phyloP scores from a whole-genome alignment of 2,888 invertebrate species.

The Tortrix viridana region DNA sequence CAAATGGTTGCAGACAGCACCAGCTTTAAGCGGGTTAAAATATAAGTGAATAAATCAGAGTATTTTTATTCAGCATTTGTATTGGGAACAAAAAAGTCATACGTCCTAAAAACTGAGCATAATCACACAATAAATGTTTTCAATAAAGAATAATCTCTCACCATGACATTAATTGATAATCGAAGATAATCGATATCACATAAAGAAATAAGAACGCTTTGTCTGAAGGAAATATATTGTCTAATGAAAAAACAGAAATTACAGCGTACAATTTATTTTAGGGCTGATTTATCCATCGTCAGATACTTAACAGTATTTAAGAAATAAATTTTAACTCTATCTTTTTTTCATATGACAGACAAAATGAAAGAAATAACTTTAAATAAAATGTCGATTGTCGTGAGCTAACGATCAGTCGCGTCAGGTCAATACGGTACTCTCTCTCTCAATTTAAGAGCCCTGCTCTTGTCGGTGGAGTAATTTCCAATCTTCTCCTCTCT shows the following conservation, averaged over 20 bases:
- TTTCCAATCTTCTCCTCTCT: too few relatives aligned
- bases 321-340: neutral
- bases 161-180: slow-evolving; percentile 67
- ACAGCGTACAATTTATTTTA: slow-evolving; percentile 1
- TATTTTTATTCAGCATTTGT: neutral
- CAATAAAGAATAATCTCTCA: slow-evolving; percentile 45
- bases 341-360: neutral
- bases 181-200: slow-evolving; percentile 51
- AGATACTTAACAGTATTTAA: neutral
- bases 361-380: too few relatives aligned
- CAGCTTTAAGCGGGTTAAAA: too few relatives aligned
- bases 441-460: too few relatives aligned
- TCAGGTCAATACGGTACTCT: too few relatives aligned
- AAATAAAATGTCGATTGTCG: too few relatives aligned
- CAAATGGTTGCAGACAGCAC: too few relatives aligned
- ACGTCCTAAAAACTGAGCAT: slow-evolving; percentile 2
- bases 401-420: too few relatives aligned
- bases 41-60: too few relatives aligned
- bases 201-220: slow-evolving; percentile 49
- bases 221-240: slow-evolving; percentile 46
- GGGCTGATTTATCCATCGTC: too few relatives aligned
- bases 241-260: slow-evolving; percentile 25
- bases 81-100: neutral
- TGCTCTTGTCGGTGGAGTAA: too few relatives aligned
- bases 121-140: slow-evolving; percentile 14